These are phyloP conservation scores for Phenacoccus solenopsis DNA, from an alignment of 1,140 invertebrate species.

Conservation along the genomic window DNA sequence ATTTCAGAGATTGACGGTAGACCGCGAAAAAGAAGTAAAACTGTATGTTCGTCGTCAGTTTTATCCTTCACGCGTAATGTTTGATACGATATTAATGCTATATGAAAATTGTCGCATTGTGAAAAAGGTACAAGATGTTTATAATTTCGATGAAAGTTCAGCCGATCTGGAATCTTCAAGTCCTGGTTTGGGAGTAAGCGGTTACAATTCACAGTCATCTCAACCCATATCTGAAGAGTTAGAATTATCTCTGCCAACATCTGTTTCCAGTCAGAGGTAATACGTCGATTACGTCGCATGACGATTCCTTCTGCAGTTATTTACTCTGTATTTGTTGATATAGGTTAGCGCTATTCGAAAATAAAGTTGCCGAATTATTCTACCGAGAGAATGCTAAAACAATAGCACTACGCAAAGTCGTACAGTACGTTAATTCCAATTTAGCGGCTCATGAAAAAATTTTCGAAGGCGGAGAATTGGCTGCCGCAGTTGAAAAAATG, in stretches of 20 bases:
- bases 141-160: neutral
- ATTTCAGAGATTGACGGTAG: neutral
- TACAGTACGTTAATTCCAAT: constrained; percentile 45
- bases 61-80: too few species aligned
- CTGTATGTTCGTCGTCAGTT: neutral
- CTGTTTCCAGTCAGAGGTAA: constrained; percentile 23
- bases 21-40: neutral
- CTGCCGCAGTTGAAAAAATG: constrained; percentile 67
- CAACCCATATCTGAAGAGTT: neutral
- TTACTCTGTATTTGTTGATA: neutral
- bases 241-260: constrained; percentile 17
- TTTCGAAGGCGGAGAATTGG: constrained; percentile 59
- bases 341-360: constrained; percentile 50
- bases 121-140: neutral
- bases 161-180: neutral
- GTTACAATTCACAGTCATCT: neutral
- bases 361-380: constrained; percentile 49
- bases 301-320: neutral
- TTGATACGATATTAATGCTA: neutral
- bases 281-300: neutral
- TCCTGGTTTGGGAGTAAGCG: constrained; percentile 13
- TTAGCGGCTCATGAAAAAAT: constrained; percentile 36
- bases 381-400: constrained; percentile 52
- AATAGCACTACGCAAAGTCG: constrained; percentile 44
- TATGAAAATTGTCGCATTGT: neutral